Percentiles rank a stretch among this genome's conserved stretches.
These are phyloP conservation scores for Sclerurus mexicanus DNA, from an alignment of 2,113 vertebrate species.

Conservation along the genomic window DNA sequence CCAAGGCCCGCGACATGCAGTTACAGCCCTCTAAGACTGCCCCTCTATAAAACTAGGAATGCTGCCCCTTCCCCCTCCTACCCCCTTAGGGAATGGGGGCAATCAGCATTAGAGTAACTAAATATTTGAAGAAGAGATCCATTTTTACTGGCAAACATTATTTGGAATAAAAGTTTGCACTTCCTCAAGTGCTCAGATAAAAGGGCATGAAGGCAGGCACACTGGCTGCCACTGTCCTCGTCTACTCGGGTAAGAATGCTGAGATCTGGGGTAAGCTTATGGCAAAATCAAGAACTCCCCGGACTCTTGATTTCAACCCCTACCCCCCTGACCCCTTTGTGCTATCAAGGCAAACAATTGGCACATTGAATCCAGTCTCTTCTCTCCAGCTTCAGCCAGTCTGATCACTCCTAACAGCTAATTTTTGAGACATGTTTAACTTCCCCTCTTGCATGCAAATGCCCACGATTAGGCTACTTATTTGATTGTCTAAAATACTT, in stretches of 20 bases:
- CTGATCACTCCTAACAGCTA: neutral
- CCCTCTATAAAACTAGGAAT: conserved; percentile 54
- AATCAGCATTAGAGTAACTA: conserved; percentile 36
- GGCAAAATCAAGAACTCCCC: neutral
- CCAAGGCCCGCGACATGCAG: neutral
- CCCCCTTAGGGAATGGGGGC: neutral
- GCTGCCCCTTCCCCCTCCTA: conserved; percentile 13
- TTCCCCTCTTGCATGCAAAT: neutral
- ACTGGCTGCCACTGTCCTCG: neutral
- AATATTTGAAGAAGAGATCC: conserved; percentile 48
- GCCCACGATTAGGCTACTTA: neutral
- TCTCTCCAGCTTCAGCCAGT: neutral
- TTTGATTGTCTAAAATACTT: neutral
- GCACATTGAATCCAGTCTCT: neutral
- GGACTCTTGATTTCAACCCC: neutral
- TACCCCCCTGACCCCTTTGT: neutral
- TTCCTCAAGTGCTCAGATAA: conserved; percentile 19
- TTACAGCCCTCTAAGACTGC: conserved; percentile 43
- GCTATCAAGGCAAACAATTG: neutral
- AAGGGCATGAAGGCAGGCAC: neutral
- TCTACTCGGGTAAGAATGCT: neutral
- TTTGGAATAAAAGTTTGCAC: conserved; percentile 5
- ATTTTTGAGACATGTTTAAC: neutral
- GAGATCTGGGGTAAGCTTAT: neutral
- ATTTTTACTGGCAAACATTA: conserved; percentile 15